These are phyloP conservation scores for Cygnus atratus DNA, from an alignment of 2,113 vertebrate species.

Conservation along the genomic window DNA sequence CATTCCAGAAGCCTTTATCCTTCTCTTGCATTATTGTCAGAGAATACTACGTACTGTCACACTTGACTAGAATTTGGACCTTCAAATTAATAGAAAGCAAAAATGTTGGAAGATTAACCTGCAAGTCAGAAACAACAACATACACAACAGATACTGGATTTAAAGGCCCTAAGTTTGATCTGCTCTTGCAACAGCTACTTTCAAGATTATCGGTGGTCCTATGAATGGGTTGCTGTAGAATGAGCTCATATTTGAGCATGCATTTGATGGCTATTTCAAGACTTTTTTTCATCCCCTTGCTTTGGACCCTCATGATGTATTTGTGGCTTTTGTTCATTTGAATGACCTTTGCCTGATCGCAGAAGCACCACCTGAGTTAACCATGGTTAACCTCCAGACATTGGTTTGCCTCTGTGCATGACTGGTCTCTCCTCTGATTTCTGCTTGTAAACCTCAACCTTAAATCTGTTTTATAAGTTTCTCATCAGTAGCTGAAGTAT, in stretches of 20 bases:
- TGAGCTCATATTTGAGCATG: neutral
- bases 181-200: neutral
- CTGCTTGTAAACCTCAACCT: neutral
- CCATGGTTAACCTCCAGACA: neutral
- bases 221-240: neutral
- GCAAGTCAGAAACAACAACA: neutral
- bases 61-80: neutral
- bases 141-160: neutral
- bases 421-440: neutral
- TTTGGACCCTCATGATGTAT: neutral
- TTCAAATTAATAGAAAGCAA: neutral
- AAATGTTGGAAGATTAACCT: neutral
- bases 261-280: neutral
- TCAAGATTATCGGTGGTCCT: neutral
- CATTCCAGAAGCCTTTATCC: neutral
- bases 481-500: neutral
- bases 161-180: neutral
- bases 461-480: neutral
- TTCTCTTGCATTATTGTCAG: neutral
- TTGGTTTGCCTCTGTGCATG: neutral
- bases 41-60: neutral
- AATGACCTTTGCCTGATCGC: neutral
- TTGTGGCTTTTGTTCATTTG: neutral
- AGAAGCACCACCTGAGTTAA: neutral
- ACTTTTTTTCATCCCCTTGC: neutral